These are phyloP conservation scores for Stenodera caucasica DNA, from an alignment of 2,888 invertebrate genomes.

Conservation along the genomic window DNA sequence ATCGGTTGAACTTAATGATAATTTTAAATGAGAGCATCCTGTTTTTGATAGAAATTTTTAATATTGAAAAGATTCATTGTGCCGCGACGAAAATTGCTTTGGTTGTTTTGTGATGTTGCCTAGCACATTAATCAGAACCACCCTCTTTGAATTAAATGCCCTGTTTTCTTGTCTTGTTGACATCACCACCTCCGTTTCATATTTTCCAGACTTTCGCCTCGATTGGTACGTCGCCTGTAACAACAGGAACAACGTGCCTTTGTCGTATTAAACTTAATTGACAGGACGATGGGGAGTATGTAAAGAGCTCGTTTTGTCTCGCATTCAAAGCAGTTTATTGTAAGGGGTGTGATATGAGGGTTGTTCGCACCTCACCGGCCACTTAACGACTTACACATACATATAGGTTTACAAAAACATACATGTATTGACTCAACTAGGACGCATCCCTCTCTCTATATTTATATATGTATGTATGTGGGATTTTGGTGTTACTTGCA, in stretches of 20 bases:
- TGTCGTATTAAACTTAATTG: constrained; percentile 39
- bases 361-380: constrained; percentile 41
- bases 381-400: constrained; percentile 37
- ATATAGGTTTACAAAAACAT: not conserved
- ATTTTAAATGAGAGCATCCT: not conserved
- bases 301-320: constrained; percentile 37
- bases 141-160: not conserved
- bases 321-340: constrained; percentile 36
- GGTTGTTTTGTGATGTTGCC: not conserved
- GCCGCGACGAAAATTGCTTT: not conserved
- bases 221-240: constrained; percentile 18
- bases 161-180: not conserved
- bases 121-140: not conserved
- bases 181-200: constrained; percentile 11
- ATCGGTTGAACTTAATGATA: not conserved
- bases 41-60: not conserved
- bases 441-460: constrained; percentile 12
- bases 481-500: constrained; percentile 28
- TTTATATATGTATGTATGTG: no score
- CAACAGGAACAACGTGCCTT: constrained; percentile 17
- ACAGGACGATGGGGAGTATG: constrained; percentile 32
- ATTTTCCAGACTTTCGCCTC: constrained; percentile 29
- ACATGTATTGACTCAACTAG: not conserved
- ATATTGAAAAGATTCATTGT: not conserved
- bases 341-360: constrained; percentile 39